Percentiles rank a stretch among this genome's conserved stretches.
Conservation (phyloP, 2,797 vertebrate species). For the Coendou prehensilis region DNA sequence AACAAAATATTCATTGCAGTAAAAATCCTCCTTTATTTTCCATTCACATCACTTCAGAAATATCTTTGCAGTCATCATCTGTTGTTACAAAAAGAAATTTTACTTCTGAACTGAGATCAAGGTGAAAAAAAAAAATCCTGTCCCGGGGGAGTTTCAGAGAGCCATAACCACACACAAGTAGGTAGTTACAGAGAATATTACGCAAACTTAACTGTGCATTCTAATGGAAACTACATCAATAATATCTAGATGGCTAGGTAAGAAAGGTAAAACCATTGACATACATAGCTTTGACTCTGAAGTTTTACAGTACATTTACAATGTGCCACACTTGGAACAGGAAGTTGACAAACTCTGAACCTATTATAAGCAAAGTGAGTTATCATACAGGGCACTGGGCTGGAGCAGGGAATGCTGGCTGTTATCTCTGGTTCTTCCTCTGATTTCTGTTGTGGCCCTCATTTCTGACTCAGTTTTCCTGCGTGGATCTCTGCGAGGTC, state of each 20-base stretch:
- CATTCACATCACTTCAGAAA: slow-evolving; percentile 56
- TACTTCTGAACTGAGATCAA: slow-evolving; percentile 56
- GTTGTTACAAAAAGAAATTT: slow-evolving; percentile 22
- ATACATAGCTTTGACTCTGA: neutral
- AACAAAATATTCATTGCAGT: slow-evolving; percentile 48
- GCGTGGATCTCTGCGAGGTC: neutral
- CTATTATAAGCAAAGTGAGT: neutral
- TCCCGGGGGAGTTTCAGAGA: slow-evolving; percentile 66
- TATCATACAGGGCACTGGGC: neutral
- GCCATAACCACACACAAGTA: slow-evolving; percentile 57
- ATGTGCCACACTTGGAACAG: neutral
- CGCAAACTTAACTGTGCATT: slow-evolving; percentile 66
- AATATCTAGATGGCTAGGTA: slow-evolving; percentile 62
- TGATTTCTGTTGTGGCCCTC: neutral
- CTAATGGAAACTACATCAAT: slow-evolving; percentile 61
- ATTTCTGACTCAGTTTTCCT: neutral
- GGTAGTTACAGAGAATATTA: slow-evolving; percentile 69
- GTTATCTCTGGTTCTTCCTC: neutral
- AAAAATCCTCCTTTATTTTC: slow-evolving; percentile 49
- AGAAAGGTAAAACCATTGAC: slow-evolving; percentile 57
- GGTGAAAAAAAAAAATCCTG: slow-evolving; percentile 37
- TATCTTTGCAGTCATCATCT: slow-evolving; percentile 56
- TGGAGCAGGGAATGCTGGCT: neutral
- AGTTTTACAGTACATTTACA: neutral
- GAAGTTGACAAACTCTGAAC: slow-evolving; percentile 58